Base-by-base conservation (phyloP, 2,113 vertebrate genomes). In the Labrus mixtus region DNA sequence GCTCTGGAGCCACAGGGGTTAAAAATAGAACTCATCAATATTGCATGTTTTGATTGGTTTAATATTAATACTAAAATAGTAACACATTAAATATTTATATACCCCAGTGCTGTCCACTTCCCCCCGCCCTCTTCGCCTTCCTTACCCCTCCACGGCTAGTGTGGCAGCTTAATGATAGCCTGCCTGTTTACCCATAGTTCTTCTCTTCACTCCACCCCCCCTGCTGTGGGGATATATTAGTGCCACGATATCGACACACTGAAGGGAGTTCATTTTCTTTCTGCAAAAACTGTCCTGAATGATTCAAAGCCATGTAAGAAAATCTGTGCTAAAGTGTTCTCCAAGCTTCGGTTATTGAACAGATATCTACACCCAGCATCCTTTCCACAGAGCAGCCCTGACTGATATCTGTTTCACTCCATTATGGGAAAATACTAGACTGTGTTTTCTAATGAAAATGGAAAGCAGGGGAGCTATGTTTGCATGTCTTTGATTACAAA, bases 61-160 rank as follows among this genome's bases (percentile, higher is more conserved):
- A 90, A 93, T 93, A 93, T 93, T 91, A 86, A 87, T 88, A 81
- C 78, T 83, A 81, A 91, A 93, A 92, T 93, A 92, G 91, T 91
- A 92, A 89, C 87, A 29, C 85, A 91, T 94, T 66, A 93, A 93
- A 91, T 89, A 94, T 95, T 90, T 73, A 93, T 73, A 93, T 89
- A 55, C 66, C 70, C 77, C 79, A 68, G 60, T 43, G 76, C 84
- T 79, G 87, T 85, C 87, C 69, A 33, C 60, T 63, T 22, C 77
- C 68, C 68, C 73, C 48, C 11, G 3, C 61, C 69, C 68, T 69
- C 58, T 10, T 29, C 37, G 53, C 7, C 36, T 50, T 64, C 25
- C 15, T 48, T 48, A 39, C 59, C 67, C 45, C 61, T 39, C 4
- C 73, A 68, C 57, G 84, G 69, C 72, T 61, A 23, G 65, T 73